Evolutionary conservation across 2,797 vertebrate species (phyloP), one percentile per base, ranked within the genome.

Genomic region (Microctenopoma stevenorrisi): DNA sequence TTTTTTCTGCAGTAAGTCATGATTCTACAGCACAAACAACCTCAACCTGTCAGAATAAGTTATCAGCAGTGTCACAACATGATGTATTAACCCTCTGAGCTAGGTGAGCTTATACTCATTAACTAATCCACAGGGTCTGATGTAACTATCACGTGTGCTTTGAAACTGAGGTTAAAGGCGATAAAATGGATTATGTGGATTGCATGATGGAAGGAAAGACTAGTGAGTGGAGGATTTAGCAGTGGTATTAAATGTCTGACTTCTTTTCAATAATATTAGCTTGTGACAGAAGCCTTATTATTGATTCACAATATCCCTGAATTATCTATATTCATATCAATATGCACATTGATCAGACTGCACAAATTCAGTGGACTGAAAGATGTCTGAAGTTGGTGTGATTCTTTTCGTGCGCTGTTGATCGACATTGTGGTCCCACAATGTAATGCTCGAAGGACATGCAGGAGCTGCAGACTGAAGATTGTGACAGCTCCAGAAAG

Each of bases 21-120:
- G 58, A 81, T 67, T 69, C 73, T 73, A 74, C 68, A 71, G 73
- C 33, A n/a, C 25, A 79, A 76, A 77, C 55, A 72, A 42, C 25
- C 55, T 57, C 50, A 54, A 64, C 18, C 66, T 55, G 51, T 74
- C 72, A 74, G 64, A 76, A 62, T 10, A 56, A 48, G 53, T 75
- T 64, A 37, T 44, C 49, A 37, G 15, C 46, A 26, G 28, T 53
- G 64, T 76, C 58, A 54, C 60, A 68, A 62, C 60, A 62, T 46
- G 1, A 18, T 4, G 35, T 44, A 67, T 59, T 47, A 72, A 28
- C 4, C 28, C 5, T 42, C 69, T 52, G 42, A 43, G 53, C 18
- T 9, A 16, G 50, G 48, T 22, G 37, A 43, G 26, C 26, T 22
- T 57, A 28, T n/a, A 62, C 22, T 49, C 42, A 64, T 76, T 68